phyloP scores from a whole-genome alignment of 2,113 vertebrate genomes.

The Sander vitreus region DNA sequence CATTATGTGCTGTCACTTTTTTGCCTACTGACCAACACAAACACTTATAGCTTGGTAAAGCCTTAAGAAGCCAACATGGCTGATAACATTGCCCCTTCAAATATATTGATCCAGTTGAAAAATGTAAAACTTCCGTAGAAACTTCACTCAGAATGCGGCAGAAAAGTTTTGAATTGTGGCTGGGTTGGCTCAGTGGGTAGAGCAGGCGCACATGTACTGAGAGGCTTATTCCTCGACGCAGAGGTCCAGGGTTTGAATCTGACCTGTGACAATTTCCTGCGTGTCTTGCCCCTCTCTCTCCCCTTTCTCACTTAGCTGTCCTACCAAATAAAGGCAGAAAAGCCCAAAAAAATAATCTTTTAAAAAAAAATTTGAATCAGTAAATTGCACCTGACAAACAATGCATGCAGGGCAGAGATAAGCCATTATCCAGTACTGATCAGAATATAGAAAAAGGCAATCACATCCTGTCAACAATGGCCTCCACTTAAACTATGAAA shows the following conservation, averaged over 20 bases:
- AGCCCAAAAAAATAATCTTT: too few species aligned
- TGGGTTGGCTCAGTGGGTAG: too few species aligned
- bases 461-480: neutral
- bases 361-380: neutral
- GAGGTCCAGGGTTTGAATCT: too few species aligned
- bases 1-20: too few species aligned
- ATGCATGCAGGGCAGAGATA: neutral
- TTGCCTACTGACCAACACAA: neutral
- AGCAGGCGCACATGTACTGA: too few species aligned
- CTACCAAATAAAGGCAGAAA: too few species aligned
- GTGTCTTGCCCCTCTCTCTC: too few species aligned
- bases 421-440: neutral
- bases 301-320: too few species aligned
- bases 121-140: neutral
- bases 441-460: neutral
- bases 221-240: too few species aligned
- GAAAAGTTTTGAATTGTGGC: too few species aligned
- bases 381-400: neutral
- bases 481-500: slow-evolving; percentile 9
- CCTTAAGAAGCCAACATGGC: neutral
- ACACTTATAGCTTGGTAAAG: neutral
- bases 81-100: neutral
- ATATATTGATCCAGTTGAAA: neutral
- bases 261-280: too few species aligned
- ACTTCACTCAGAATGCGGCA: neutral